phyloP scores from a whole-genome alignment of 2,113 vertebrate species.

The Caracal caracal region DNA sequence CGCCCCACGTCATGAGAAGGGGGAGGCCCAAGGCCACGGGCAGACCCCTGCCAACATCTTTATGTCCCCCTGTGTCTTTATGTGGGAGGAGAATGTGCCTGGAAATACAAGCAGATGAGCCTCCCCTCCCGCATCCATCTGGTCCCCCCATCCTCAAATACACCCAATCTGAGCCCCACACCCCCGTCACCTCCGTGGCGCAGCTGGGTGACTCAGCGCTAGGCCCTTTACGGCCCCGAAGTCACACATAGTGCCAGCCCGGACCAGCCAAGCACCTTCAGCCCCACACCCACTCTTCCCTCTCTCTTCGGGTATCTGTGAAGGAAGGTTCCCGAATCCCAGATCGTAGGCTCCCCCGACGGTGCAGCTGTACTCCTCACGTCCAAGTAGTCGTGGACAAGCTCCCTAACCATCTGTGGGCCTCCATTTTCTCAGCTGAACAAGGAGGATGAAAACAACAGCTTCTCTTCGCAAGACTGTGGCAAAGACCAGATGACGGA shows the following conservation, averaged over 20 bases:
- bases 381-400: not conserved
- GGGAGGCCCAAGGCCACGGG: not conserved
- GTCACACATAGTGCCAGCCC: not conserved
- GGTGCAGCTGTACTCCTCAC: not conserved
- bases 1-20: not conserved
- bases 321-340: not conserved
- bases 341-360: not conserved
- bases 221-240: not conserved
- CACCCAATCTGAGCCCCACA: not conserved
- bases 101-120: not conserved
- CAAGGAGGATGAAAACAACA: not conserved
- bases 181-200: not conserved
- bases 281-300: no score
- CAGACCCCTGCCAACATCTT: no score
- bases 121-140: no score
- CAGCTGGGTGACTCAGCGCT: not conserved
- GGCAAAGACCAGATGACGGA: not conserved
- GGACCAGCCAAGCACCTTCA: not conserved
- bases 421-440: not conserved
- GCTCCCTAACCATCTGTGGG: fast-evolving
- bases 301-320: not conserved
- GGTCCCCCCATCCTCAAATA: not conserved
- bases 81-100: not conserved
- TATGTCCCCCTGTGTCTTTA: not conserved
- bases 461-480: not conserved